Evolutionary conservation across 1,140 invertebrate species (phyloP).

Genomic region (Diorhabda sublineata): DNA sequence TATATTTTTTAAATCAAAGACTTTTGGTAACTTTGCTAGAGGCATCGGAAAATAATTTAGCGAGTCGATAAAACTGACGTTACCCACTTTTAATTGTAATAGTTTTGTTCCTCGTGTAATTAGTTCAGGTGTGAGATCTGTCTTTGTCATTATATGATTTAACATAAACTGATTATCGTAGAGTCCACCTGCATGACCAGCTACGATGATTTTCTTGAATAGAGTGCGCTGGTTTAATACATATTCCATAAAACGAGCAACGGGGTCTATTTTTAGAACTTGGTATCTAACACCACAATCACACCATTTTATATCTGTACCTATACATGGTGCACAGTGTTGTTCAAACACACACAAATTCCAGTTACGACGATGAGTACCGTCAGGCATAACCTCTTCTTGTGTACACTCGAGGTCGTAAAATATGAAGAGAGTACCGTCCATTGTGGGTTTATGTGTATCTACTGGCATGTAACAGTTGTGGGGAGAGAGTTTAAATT

Average conservation of each 20-base stretch:
- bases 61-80: slow-evolving; percentile 18
- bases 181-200: neutral
- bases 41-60: slow-evolving; percentile 20
- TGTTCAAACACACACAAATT: slow-evolving; percentile 5
- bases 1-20: slow-evolving; percentile 11
- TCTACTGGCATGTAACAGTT: neutral
- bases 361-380: too few relatives aligned
- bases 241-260: slow-evolving; percentile 4
- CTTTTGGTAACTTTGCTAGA: slow-evolving; percentile 17
- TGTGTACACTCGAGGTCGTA: too few relatives aligned
- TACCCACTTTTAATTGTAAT: neutral
- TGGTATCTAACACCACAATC: slow-evolving; percentile 3
- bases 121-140: slow-evolving; percentile 9
- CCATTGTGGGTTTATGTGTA: too few relatives aligned
- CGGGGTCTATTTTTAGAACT: slow-evolving; percentile 6
- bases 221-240: neutral
- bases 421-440: too few relatives aligned
- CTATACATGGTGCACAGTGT: slow-evolving; percentile 11
- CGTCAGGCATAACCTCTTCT: too few relatives aligned
- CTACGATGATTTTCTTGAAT: slow-evolving; percentile 9
- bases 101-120: slow-evolving; percentile 10
- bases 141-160: slow-evolving; percentile 14
- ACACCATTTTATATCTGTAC: slow-evolving; percentile 4
- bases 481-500: too few relatives aligned
- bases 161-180: slow-evolving; percentile 10